A percentile compares a stretch with the other conserved stretches of the same genome.
These are phyloP conservation scores for Poecilobothrus nobilitatus DNA, from an alignment of 2,888 invertebrate genomes.

Conservation along the genomic window DNA sequence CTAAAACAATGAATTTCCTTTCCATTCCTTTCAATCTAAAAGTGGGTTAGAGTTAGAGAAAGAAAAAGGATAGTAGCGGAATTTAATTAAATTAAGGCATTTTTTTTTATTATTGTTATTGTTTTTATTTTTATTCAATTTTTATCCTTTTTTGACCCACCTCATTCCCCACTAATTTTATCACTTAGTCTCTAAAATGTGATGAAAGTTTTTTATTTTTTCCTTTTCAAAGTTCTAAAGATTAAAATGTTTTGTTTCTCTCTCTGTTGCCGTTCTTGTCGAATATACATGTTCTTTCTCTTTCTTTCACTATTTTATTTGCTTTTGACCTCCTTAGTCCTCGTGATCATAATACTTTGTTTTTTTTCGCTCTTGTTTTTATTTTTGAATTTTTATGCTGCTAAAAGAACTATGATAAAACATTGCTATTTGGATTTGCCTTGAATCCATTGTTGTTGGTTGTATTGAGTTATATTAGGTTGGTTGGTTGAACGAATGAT, in stretches of 20 bases:
- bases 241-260: background rate
- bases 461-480: background rate
- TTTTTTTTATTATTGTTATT: conserved; percentile 16
- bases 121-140: background rate
- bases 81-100: conserved; percentile 23
- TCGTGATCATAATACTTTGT: background rate
- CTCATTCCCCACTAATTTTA: background rate
- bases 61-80: conserved; percentile 17
- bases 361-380: background rate
- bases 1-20: background rate
- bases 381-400: no score
- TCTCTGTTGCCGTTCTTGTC: background rate
- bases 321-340: conserved; percentile 2
- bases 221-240: background rate
- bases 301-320: background rate
- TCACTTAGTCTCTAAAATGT: no score
- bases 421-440: background rate
- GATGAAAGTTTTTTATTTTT: background rate
- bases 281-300: background rate
- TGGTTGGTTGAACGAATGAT: background rate
- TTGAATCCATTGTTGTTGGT: background rate
- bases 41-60: no score
- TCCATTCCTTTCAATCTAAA: conserved; percentile 5
- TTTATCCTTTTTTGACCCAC: background rate
- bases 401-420: background rate